Conservation (phyloP, 64 coral and sea anemone genomes). For the Catalaphyllia jardinei region DNA sequence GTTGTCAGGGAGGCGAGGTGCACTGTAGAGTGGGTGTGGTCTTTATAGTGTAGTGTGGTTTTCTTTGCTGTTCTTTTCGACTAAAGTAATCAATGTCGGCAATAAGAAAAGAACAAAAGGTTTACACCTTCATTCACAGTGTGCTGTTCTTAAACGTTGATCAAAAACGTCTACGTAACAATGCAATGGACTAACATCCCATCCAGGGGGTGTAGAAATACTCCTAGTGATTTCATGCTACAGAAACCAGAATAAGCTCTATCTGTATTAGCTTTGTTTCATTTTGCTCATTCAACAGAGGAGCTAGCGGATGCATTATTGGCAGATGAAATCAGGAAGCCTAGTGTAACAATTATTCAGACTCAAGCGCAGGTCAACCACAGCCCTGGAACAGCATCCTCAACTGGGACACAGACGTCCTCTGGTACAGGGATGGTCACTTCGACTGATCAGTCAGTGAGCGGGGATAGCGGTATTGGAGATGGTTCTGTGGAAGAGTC, state of each 20-base stretch:
- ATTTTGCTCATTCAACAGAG: slow-evolving; percentile 28
- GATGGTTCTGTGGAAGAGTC: neutral
- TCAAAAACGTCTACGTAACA: too few species aligned
- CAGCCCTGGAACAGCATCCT: neutral
- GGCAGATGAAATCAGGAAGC: slow-evolving; percentile 56
- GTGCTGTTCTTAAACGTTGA: too few species aligned
- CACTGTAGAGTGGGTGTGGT: neutral
- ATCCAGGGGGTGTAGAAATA: too few species aligned
- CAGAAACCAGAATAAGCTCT: too few species aligned
- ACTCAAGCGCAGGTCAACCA: slow-evolving; percentile 23
- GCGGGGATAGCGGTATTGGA: slow-evolving; percentile 2
- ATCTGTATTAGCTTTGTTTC: neutral
- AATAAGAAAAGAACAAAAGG: too few species aligned
- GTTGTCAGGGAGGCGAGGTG: neutral
- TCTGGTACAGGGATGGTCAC: neutral
- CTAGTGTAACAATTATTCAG: slow-evolving; percentile 7
- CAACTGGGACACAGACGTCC: neutral
- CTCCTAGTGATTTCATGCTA: too few species aligned
- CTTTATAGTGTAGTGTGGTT: too few species aligned
- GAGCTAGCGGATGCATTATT: slow-evolving; percentile 71
- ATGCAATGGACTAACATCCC: too few species aligned
- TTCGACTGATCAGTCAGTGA: slow-evolving; percentile 17
- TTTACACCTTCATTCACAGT: too few species aligned
- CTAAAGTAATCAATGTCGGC: too few species aligned
- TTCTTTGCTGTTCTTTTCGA: too few species aligned